phyloP scores from a whole-genome alignment of 2,113 vertebrate genomes.

The Notiomystis cincta region DNA sequence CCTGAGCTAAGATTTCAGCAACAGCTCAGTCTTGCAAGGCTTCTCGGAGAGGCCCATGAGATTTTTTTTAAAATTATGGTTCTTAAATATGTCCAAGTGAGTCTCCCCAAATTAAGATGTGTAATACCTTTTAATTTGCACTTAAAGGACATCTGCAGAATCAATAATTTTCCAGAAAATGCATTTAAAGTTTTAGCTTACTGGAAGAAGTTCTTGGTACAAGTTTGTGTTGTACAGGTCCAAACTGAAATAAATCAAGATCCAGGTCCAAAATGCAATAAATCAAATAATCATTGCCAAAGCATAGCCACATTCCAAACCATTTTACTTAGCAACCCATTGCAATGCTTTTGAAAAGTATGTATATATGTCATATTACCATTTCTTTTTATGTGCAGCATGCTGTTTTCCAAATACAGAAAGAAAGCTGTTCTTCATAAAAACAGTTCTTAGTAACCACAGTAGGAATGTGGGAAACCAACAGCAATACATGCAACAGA shows the following conservation, averaged over 20 bases:
- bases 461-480: constrained; percentile 22
- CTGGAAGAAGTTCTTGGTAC: not conserved
- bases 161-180: not conserved
- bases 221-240: not conserved
- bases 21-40: not conserved
- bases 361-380: not conserved
- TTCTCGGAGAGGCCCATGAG: not conserved
- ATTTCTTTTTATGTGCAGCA: constrained; percentile 30
- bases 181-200: not conserved
- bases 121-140: not conserved
- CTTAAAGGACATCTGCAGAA: not conserved
- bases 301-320: not conserved
- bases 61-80: not conserved
- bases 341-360: not conserved
- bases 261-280: not conserved
- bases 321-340: not conserved
- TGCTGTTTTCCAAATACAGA: constrained; percentile 38
- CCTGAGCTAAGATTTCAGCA: not conserved
- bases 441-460: constrained; percentile 29
- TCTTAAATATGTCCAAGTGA: not conserved
- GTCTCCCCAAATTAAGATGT: not conserved
- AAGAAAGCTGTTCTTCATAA: constrained; percentile 37
- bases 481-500: not conserved
- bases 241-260: not conserved
- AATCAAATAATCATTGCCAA: not conserved